Evolutionary conservation across 2,797 vertebrate genomes (phyloP), one percentile per base, ranked within the genome.

Genomic region (Tamandua tetradactyla): DNA sequence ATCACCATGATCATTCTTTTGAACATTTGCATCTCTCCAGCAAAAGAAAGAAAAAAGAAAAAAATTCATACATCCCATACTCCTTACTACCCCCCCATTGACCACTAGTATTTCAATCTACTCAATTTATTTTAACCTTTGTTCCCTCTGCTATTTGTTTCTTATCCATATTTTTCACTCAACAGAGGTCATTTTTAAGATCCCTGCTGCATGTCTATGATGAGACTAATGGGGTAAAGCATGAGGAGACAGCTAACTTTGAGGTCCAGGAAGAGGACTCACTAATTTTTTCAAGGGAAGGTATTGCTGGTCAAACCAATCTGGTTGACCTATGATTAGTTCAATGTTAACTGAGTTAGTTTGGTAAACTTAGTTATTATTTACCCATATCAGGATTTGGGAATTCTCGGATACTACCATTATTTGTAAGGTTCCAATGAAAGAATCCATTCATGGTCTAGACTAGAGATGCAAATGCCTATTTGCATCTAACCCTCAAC

Each of bases 371-470:
- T 52, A 47, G 30, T 59, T 57, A 91, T 40, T 37, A 55, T 85
- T 85, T 89, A 76, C 75, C 35, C 52, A 9, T 2, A 80, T 40
- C 22, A 49, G 15, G 18, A 86, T 87, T 95, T 96, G 35, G 6
- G 11, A 64, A 87, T 52, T 47, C 64, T 69, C 52, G 37, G 13
- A 62, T 44, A 81, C 4, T 75, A 68, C 35, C 71, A 87, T 91
- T 92, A 80, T 57, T 78, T 90, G 15, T 47, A 82, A 80, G n/a
- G 32, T 44, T 66, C 79, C 92, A 44, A 72, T 57, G 57, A 80
- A 96, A 95, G 82, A 88, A 93, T 86, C 13, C 62, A 92, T 69
- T 82, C 42, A 20, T 20, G 18, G n/a, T 76, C 75, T 86, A 52
- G 42, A 94, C 88, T 68, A 78, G 79, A 95, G 71, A 80, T 32